These are phyloP conservation scores for Phymatocera aterrima DNA, from an alignment of 2,888 invertebrate genomes.

Conservation along the genomic window DNA sequence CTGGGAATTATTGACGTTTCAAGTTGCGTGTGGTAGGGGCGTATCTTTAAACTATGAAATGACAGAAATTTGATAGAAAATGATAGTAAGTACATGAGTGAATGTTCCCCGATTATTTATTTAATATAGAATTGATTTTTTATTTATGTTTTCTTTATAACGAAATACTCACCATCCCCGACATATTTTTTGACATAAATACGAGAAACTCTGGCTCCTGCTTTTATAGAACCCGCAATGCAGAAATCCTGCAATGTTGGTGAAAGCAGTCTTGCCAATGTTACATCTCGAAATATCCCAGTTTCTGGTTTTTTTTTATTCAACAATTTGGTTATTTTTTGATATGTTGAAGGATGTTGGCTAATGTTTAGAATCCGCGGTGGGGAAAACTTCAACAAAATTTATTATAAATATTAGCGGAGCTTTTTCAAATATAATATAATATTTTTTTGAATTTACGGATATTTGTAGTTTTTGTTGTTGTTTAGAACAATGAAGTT, in stretches of 20 bases:
- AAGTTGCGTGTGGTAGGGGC: conserved; percentile 27
- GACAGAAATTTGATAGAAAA: not conserved
- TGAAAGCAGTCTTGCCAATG: not conserved
- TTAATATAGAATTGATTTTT: not conserved
- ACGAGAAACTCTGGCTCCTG: conserved; percentile 36
- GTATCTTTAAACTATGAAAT: not conserved
- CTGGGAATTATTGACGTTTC: conserved; percentile 39
- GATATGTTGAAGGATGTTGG: not conserved
- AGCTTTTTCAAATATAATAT: not conserved
- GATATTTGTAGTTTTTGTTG: too few relatives aligned
- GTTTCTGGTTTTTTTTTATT: not conserved
- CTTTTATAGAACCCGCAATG: conserved; percentile 63
- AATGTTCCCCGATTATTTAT: not conserved
- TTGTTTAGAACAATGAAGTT: not conserved
- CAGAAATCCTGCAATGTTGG: conserved; percentile 54
- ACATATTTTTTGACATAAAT: conserved; percentile 40
- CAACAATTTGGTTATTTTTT: not conserved
- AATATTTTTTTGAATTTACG: too few relatives aligned
- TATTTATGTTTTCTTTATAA: not conserved
- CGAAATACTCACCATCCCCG: conserved; percentile 26
- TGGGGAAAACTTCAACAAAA: not conserved
- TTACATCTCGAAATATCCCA: not conserved
- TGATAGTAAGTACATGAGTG: not conserved
- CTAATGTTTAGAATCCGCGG: not conserved
- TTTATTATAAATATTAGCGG: not conserved